Evolutionary conservation across 1,140 invertebrate species (phyloP), one percentile per base, ranked within the genome.

Genomic region (Lysiphlebus fabarum): DNA sequence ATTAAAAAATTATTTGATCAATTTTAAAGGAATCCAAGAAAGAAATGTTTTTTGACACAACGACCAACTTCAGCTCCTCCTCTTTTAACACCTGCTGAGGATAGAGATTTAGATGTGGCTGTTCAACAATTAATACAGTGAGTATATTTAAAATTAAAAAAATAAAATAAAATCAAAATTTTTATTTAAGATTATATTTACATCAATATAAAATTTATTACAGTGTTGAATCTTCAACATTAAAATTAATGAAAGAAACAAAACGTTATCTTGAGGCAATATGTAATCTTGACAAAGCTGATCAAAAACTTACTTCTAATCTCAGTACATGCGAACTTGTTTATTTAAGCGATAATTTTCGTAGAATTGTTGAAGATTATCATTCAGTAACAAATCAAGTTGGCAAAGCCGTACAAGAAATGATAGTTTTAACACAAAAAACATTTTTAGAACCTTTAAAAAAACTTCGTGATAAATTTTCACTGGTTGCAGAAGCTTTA

Each of bases 371-470:
- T 0, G 75, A 79, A 61, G 71, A 78, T 8, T 80, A 80, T 65
- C 70, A 73, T 62, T 78, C 76, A 6, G 70, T 79, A 7, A 77
- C 77, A 17, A 70, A 67, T 48, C 72, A 80, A 69, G 64, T 78
- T 6, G 76, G 76, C 7, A 76, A 72, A 62, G 73, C 65, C 0
- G 67, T 78, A 10, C 70, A 75, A 58, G 72, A 73, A 14, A 60
- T 72, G 54, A 65, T 71, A 49, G 11, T 33, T 9, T 55, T 75
- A 2, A 76, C 63, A 48, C 58, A 71, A 6, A 75, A 69, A 57
- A 77, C 75, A 0, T 77, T 81, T 45, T 64, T 75, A 14, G 78
- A 81, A 17, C 80, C 80, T 17, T 37, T 81, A 34, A 81, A 77
- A 60, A 80, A 77, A 51, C 69, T 79, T 14, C 62, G 68, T 12